Evolutionary conservation across 2,113 vertebrate genomes (phyloP).

Genomic region (Misgurnus mizolepis): DNA sequence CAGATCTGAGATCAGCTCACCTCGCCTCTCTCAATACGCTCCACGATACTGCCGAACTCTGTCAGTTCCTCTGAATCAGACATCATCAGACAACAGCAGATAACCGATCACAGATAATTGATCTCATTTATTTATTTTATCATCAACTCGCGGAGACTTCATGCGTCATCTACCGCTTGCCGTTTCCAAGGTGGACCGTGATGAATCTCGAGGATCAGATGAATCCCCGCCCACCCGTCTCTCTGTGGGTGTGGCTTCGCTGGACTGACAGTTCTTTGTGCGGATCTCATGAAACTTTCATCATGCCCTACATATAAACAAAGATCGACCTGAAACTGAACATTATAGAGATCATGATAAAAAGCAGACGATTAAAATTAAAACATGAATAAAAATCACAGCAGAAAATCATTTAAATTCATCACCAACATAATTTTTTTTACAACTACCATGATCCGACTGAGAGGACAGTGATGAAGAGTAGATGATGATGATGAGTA

Average conservation of each 20-base stretch:
- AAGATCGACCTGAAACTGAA: too few species aligned
- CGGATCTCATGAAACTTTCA: neutral
- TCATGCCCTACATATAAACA: neutral
- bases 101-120: conserved; percentile 14
- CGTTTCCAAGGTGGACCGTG: conserved; percentile 52
- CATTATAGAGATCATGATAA: too few species aligned
- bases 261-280: conserved; percentile 62
- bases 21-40: conserved; percentile 83
- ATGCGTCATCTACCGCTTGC: conserved; percentile 54
- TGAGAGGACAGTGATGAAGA: too few species aligned
- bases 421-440: too few species aligned
- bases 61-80: conserved; percentile 74
- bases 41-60: conserved; percentile 85
- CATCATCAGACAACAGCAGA: conserved; percentile 63
- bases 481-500: too few species aligned
- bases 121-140: conserved; percentile 7
- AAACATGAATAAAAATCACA: too few species aligned
- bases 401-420: too few species aligned
- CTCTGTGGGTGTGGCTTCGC: neutral
- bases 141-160: conserved; percentile 28
- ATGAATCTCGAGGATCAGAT: conserved; percentile 58
- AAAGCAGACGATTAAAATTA: too few species aligned
- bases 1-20: conserved; percentile 67
- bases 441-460: too few species aligned
- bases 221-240: conserved; percentile 25